A percentile compares a stretch with the other conserved stretches of the same genome.
Evolutionary conservation across 2,113 vertebrate species (phyloP).

Genomic region (Muscicapa adusta): DNA sequence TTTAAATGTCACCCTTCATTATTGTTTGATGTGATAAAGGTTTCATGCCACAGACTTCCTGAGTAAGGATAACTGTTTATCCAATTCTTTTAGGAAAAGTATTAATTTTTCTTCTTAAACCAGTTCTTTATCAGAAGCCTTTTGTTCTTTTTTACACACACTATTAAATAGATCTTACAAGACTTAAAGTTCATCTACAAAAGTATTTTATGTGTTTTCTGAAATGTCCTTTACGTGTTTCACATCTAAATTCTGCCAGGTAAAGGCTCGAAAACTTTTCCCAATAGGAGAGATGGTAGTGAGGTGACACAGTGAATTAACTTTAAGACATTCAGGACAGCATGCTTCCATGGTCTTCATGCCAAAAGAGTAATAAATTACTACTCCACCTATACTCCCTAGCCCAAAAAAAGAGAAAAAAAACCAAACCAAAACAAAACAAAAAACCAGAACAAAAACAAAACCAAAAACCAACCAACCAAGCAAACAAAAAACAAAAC

Average conservation of each 20-base stretch:
- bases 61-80: constrained; percentile 24
- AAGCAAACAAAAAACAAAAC: not conserved
- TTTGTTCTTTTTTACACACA: not conserved
- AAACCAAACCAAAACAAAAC: not conserved
- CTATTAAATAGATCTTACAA: constrained; percentile 28
- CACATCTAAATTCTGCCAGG: constrained; percentile 54
- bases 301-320: constrained; percentile 57
- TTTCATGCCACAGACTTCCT: constrained; percentile 16
- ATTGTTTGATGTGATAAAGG: constrained; percentile 18
- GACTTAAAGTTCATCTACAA: constrained; percentile 49
- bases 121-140: constrained; percentile 3
- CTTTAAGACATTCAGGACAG: not conserved
- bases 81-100: not conserved
- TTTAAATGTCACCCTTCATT: constrained; percentile 49
- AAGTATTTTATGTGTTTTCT: constrained; percentile 43
- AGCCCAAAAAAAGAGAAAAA: too few relatives aligned
- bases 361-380: not conserved
- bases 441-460: not conserved
- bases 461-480: too few relatives aligned
- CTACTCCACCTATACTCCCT: accelerated
- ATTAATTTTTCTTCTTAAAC: constrained; percentile 46
- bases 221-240: constrained; percentile 51
- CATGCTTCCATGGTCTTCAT: not conserved
- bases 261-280: constrained; percentile 25
- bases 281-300: not conserved